These are phyloP conservation scores for Capitulum mitella DNA, from an alignment of 2,888 invertebrate species.

Conservation along the genomic window DNA sequence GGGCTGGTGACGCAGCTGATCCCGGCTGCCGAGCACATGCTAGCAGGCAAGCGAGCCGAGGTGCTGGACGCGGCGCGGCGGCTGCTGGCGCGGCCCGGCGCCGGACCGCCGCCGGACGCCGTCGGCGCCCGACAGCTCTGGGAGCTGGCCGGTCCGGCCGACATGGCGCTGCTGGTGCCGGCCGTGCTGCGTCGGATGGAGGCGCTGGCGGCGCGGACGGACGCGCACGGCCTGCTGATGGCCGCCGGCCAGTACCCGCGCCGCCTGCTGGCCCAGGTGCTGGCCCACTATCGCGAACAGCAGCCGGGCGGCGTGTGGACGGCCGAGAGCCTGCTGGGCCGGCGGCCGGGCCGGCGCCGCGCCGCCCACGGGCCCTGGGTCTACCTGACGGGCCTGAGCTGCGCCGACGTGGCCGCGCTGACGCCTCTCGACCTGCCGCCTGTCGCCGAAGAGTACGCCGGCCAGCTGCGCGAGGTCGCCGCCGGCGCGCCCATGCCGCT, in stretches of 20 bases:
- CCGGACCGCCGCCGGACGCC: not conserved
- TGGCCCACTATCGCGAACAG: not conserved
- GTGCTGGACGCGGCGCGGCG: conserved; percentile 6
- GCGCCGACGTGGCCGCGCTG: not conserved
- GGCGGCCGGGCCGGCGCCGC: not conserved
- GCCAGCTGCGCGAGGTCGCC: not conserved
- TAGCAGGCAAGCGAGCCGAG: not conserved
- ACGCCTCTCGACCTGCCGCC: not conserved
- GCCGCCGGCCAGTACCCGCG: not conserved
- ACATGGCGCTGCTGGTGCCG: not conserved
- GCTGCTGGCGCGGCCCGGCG: not conserved
- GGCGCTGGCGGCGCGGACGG: not conserved
- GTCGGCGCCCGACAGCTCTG: not conserved
- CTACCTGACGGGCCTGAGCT: not conserved
- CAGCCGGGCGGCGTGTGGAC: not conserved
- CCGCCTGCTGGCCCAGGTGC: not conserved
- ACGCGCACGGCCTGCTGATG: not conserved
- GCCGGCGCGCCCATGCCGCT: conserved; percentile 6
- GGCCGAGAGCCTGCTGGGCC: conserved; percentile 7
- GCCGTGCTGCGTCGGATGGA: not conserved
- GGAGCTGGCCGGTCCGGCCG: not conserved
- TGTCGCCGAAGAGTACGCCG: not conserved
- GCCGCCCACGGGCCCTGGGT: conserved; percentile 2
- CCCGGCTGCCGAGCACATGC: conserved; percentile 3
- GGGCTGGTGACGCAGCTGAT: not conserved